Conservation (phyloP, 2,797 vertebrate genomes). For the Micromesistius poutassou region DNA sequence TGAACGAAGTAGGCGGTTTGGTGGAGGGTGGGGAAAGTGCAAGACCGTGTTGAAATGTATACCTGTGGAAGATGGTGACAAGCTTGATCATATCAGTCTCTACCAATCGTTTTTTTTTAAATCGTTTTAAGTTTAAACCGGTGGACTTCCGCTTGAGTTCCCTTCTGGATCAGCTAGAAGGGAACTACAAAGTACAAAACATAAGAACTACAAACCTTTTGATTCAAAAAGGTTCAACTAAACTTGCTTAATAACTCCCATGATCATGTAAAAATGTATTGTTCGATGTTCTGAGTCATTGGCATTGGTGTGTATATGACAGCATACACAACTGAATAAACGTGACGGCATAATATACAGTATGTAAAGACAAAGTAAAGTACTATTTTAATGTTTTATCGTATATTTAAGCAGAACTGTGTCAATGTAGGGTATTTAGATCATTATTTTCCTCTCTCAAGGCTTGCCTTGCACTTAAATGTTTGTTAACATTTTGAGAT, state of each 20-base stretch:
- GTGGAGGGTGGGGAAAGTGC: not conserved
- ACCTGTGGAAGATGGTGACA: not conserved
- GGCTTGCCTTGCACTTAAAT: constrained; percentile 89
- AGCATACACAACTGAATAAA: constrained; percentile 44
- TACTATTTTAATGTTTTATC: constrained; percentile 84
- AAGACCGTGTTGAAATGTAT: not conserved
- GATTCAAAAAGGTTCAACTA: not conserved
- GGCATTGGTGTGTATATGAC: constrained; percentile 78
- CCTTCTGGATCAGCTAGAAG: not conserved
- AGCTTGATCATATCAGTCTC: not conserved
- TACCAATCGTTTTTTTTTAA: not conserved
- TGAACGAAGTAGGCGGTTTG: not conserved
- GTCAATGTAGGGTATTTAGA: constrained; percentile 80
- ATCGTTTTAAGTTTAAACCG: constrained; percentile 51
- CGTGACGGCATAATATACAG: constrained; percentile 40
- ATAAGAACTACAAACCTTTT: not conserved
- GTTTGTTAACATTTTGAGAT: constrained; percentile 64
- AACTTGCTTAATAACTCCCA: not conserved
- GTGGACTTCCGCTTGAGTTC: constrained; percentile 6
- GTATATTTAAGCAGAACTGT: constrained; percentile 87
- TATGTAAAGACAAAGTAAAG: constrained; percentile 74
- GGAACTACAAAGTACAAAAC: not conserved
- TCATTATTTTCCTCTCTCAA: constrained; percentile 86
- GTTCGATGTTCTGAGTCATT: constrained; percentile 73
- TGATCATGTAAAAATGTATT: constrained; percentile 54